phyloP scores from a whole-genome alignment of 2,888 invertebrate species.

The Tenthredo scrophulariae region DNA sequence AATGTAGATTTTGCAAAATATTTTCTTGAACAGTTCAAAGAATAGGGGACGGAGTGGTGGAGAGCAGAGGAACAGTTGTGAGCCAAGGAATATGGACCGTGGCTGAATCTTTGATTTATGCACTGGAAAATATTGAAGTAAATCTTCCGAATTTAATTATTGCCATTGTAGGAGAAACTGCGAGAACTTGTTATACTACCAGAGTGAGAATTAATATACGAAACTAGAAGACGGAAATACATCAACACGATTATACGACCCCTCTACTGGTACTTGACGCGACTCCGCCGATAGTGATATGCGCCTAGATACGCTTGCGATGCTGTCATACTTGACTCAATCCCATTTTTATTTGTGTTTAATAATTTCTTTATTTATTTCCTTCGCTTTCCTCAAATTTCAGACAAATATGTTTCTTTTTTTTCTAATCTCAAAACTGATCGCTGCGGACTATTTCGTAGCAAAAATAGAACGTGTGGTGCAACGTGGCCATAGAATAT shows the following conservation, averaged over 20 bases:
- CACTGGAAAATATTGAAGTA: slow-evolving; percentile 53
- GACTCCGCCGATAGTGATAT: neutral
- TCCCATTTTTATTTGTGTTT: neutral
- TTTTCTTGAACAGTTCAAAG: slow-evolving; percentile 59
- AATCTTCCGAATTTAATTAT: slow-evolving; percentile 50
- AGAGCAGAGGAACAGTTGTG: slow-evolving; percentile 56
- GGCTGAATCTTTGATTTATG: slow-evolving; percentile 50
- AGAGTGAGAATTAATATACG: slow-evolving; percentile 34
- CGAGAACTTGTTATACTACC: slow-evolving; percentile 10
- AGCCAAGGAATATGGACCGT: slow-evolving; percentile 52
- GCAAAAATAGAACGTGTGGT: slow-evolving; percentile 15
- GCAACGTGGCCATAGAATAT: neutral
- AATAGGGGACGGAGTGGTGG: slow-evolving; percentile 56
- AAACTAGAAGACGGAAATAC: slow-evolving; percentile 22
- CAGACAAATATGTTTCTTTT: neutral
- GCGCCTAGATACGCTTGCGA: neutral
- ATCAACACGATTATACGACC: slow-evolving; percentile 1
- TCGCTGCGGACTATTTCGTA: neutral
- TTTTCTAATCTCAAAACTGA: neutral
- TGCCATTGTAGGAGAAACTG: slow-evolving; percentile 23
- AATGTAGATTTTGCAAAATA: slow-evolving; percentile 69
- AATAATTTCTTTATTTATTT: neutral
- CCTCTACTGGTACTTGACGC: neutral
- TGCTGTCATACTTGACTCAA: neutral
- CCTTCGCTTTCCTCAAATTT: neutral